phyloP scores from a whole-genome alignment of 2,888 invertebrate species.

The Notocelia uddmanniana region DNA sequence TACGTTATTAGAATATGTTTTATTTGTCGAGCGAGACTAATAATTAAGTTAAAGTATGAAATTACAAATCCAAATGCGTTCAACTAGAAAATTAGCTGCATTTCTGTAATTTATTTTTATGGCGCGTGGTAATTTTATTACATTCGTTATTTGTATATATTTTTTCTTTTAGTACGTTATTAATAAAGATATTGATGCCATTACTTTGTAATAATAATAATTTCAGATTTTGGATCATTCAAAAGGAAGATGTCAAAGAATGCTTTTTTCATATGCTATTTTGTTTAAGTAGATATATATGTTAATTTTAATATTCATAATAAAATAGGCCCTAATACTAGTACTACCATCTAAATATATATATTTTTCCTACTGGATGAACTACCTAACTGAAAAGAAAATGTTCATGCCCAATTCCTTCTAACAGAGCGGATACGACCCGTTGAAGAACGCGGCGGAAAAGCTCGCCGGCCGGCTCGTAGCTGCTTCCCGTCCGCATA shows the following conservation, averaged over 20 bases:
- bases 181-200: neutral
- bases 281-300: neutral
- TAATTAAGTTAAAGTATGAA: slow-evolving; percentile 25
- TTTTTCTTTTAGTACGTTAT: neutral
- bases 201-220: neutral
- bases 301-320: neutral
- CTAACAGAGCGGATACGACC: slow-evolving; percentile 10
- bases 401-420: slow-evolving; percentile 15
- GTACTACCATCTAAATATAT: neutral
- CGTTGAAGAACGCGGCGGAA: slow-evolving; percentile 60
- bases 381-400: slow-evolving; percentile 4
- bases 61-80: slow-evolving; percentile 10
- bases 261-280: neutral
- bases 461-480: slow-evolving; percentile 73
- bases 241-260: neutral
- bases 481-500: slow-evolving; percentile 58
- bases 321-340: too few species aligned
- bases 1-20: slow-evolving; percentile 12
- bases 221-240: neutral
- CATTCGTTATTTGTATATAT: neutral
- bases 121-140: slow-evolving; percentile 4
- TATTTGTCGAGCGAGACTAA: slow-evolving; percentile 5
- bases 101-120: slow-evolving; percentile 23
- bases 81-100: slow-evolving; percentile 9
- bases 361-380: neutral